Base-by-base conservation (phyloP, 1,140 invertebrate genomes). In the Drosophila littoralis region DNA sequence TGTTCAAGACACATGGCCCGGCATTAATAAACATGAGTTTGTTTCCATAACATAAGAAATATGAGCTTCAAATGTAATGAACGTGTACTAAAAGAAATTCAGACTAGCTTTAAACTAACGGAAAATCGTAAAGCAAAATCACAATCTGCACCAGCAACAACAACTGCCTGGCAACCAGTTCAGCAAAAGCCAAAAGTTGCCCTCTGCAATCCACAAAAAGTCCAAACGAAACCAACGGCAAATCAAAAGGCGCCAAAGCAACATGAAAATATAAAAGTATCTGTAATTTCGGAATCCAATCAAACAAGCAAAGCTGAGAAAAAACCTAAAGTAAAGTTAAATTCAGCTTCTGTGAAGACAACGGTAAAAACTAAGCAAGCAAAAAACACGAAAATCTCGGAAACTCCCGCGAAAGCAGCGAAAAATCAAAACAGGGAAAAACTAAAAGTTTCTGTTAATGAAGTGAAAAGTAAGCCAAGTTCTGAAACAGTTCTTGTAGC, bases 1-100 rank as follows among this genome's bases (percentile, higher is more conserved):
- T 12, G 17, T 10, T 32, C 38, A 45, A n/a, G 46, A 72, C 79
- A 69, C 79, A 81, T 81, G 78, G 78, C 73, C 78, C 55, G 78
- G 64, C 45, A 64, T 43, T 38, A 12, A n/a, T 42, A 45, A 17
- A 15, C 13, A 0, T 32, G n/a, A 7, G 12, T 9, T 12, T 46
- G 15, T 61, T 36, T 6, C 40, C 9, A 10, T 36, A 50, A 36
- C 57, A 58, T 6, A 3, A 7, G 8, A 32, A 52, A 6, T 4
- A 54, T 54, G 51, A 35, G 4, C 1, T 6, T 7, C 8, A 54
- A 54, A 36, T 10, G 33, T 17, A 1, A 54, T 6, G 51, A 36
- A 5, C n/a, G 13, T 35, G 10, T 54, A 17, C 22, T 76, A 7
- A 72, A 66, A 66, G 43, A 72, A 48, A 66, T 64, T 60, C 35